Base-by-base conservation (phyloP, 2,113 vertebrate genomes). In the Cynoglossus semilaevis region DNA sequence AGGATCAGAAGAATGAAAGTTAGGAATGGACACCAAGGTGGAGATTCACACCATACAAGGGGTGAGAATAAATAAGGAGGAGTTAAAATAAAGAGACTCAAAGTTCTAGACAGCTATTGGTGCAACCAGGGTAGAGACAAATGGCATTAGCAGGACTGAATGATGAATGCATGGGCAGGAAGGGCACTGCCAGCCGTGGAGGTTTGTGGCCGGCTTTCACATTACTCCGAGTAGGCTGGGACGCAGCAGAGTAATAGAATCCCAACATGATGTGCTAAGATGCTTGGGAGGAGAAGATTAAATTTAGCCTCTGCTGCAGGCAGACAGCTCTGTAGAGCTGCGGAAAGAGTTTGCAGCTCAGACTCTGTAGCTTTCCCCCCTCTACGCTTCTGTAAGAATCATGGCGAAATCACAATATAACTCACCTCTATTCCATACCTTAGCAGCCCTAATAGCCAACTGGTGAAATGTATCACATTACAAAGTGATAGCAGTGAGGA, bases 201-300 rank as follows among this genome's bases (percentile, higher is more conserved):
- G 57, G 76, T 79, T 50, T 84, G 87, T 77, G 84, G 84, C 75
- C 70, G 61, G 63, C 70, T 62, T 79, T 85, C 85, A 78, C 85
- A 88, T 87, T 84, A 84, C 81, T 77, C 34, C 63, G 54, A 59
- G 70, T 82, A 60, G 67, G 67, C 73, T 17, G 52, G 72, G 72
- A 58, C 65, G 44, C 59, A 29, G 53, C 63, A 76, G 78, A 75
- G 89, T 91, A 90, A 91, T 78, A 88, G 79, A 88, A 90, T 90
- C 88, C 79, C 80, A 71, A 81, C 77, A 70, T 89, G 87, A 88
- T 87, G 83, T 70, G 70, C 67, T 0, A 63, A 74, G 80, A 81
- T 80, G 79, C 79, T 81, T 80, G 58, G 76, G 70, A 48, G 72
- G 66, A 67, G 67, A 44, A 29, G 65, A 58, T 80, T 89, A 91